phyloP scores from a whole-genome alignment of 2,113 vertebrate species.

The Corynorhinus townsendii region DNA sequence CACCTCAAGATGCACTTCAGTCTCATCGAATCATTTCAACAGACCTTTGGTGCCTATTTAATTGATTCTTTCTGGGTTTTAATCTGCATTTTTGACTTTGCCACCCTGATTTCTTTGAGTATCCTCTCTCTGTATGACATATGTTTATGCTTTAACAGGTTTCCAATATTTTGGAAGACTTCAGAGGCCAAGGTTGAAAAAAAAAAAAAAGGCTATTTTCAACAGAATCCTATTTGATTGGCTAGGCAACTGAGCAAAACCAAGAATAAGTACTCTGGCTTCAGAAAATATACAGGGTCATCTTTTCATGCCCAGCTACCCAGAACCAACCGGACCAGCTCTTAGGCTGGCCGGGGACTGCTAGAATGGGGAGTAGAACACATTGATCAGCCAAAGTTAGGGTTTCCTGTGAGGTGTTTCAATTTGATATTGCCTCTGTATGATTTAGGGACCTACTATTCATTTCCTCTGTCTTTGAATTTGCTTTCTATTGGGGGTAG shows the following conservation, averaged over 20 bases:
- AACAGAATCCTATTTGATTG: slow-evolving; percentile 38
- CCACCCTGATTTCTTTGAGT: slow-evolving; percentile 58
- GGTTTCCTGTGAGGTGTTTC: neutral
- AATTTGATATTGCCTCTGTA: neutral
- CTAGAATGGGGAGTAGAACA: accelerated
- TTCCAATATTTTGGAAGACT: slow-evolving; percentile 63
- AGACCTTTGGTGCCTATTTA: slow-evolving; percentile 68
- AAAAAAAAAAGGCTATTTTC: neutral
- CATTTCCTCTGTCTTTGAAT: neutral
- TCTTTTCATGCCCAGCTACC: neutral
- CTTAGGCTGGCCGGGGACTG: neutral
- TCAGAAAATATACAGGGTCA: neutral
- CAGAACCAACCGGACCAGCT: neutral
- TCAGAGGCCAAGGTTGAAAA: slow-evolving; percentile 31
- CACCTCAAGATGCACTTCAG: slow-evolving; percentile 67
- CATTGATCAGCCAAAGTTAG: neutral
- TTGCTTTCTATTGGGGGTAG: neutral
- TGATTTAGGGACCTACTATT: neutral
- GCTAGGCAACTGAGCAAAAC: neutral
- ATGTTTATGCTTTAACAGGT: slow-evolving; percentile 65
- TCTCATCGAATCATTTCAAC: slow-evolving; percentile 66
- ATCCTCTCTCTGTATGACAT: slow-evolving; percentile 39
- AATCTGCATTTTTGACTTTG: slow-evolving; percentile 73
- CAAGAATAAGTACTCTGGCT: neutral
- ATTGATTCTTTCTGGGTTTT: slow-evolving; percentile 70